phyloP scores from a whole-genome alignment of 2,113 vertebrate species.

The Hydropotes inermis region DNA sequence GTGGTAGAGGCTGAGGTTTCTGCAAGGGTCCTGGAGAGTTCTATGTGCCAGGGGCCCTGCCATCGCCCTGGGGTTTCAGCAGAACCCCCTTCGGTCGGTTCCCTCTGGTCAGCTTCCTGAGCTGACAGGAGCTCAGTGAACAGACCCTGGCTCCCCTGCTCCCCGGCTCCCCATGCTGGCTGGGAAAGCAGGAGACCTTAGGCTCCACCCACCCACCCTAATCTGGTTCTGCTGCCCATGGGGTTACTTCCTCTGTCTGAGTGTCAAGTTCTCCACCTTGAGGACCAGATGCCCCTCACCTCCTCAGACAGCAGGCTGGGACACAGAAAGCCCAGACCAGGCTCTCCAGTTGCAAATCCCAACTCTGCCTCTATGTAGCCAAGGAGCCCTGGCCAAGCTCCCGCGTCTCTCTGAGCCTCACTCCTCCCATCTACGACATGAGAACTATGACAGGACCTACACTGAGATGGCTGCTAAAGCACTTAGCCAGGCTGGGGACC shows the following conservation, averaged over 20 bases:
- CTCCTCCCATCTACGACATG: neutral
- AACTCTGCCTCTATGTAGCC: neutral
- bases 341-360: neutral
- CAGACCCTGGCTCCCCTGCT: conserved; percentile 70
- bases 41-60: neutral
- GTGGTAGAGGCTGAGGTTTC: neutral
- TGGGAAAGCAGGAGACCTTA: rapidly evolving
- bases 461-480: neutral
- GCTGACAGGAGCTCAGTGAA: neutral
- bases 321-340: neutral
- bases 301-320: rapidly evolving
- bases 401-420: neutral
- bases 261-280: too few relatives aligned
- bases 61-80: neutral
- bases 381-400: neutral
- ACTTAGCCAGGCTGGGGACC: neutral
- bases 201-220: neutral
- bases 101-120: neutral
- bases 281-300: neutral
- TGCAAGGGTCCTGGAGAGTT: neutral
- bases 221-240: neutral
- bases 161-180: neutral
- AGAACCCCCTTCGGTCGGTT: neutral
- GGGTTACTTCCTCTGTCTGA: neutral
- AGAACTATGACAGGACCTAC: neutral